Evolutionary conservation across 2,888 invertebrate species (phyloP).

Genomic region (Chrysotoxum bicinctum): DNA sequence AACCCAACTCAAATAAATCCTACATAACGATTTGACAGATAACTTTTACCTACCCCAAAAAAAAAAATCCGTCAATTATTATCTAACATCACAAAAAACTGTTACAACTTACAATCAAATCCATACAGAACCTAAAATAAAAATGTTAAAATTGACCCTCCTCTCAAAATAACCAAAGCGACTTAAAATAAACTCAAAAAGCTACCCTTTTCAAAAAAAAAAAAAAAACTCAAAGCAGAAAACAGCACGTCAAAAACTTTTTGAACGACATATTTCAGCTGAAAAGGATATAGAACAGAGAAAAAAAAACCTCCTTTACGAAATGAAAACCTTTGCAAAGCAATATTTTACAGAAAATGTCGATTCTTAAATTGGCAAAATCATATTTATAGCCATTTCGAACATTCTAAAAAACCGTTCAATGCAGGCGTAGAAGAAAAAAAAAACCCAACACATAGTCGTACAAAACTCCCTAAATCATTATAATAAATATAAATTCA

Average conservation of each 20-base stretch:
- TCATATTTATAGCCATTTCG: conserved; percentile 68
- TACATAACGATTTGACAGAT: not conserved
- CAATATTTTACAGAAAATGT: conserved; percentile 67
- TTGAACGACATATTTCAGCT: conserved; percentile 19
- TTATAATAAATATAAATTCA: conserved; percentile 72
- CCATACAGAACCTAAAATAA: not conserved
- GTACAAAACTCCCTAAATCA: conserved; percentile 70
- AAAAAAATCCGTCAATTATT: not conserved
- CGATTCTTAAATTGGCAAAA: conserved; percentile 70
- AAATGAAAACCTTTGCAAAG: conserved; percentile 46
- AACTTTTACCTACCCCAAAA: not conserved
- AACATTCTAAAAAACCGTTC: conserved; percentile 53
- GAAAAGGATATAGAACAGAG: not conserved
- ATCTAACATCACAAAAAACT: not conserved
- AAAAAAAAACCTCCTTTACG: not conserved
- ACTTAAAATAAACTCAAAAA: conserved; percentile 13
- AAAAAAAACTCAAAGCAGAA: not conserved
- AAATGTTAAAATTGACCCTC: conserved; percentile 5
- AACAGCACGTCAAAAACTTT: conserved; percentile 9
- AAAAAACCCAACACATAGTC: not conserved
- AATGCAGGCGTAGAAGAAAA: conserved; percentile 14
- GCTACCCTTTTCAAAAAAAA: conserved; percentile 5
- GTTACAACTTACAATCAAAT: not conserved
- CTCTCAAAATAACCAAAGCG: not conserved
- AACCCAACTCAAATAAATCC: not conserved